A percentile compares a stretch with the other conserved stretches of the same genome.
phyloP scores from a whole-genome alignment of 2,797 vertebrate species.

The Neosalanx taihuensis region DNA sequence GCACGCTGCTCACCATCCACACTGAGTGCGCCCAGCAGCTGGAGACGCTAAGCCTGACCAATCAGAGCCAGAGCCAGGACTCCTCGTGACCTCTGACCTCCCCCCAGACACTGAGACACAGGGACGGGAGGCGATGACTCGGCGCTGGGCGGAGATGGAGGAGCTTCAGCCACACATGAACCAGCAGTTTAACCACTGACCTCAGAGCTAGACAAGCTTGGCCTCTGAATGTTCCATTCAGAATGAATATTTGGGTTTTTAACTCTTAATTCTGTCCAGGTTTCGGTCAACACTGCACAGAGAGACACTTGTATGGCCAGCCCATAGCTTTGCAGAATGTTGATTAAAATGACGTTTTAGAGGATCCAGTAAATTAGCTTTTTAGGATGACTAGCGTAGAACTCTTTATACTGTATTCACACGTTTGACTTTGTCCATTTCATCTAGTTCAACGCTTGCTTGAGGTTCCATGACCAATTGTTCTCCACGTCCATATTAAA shows the following conservation, averaged over 20 bases:
- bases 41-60: constrained; percentile 85
- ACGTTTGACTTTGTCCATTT: not conserved
- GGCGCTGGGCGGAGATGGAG: not conserved
- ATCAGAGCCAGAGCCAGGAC: constrained; percentile 79
- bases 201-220: not conserved
- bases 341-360: not conserved
- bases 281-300: not conserved
- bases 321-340: not conserved
- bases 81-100: constrained; percentile 83
- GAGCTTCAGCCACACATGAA: not conserved
- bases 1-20: constrained; percentile 84
- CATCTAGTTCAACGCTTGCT: not conserved
- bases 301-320: not conserved
- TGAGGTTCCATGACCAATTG: not conserved
- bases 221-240: not conserved
- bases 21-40: constrained; percentile 86
- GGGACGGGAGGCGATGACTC: not conserved
- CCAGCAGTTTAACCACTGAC: not conserved
- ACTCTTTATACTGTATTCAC: not conserved
- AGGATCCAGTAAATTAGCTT: not conserved
- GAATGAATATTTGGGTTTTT: not conserved
- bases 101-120: constrained; percentile 39
- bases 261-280: not conserved
- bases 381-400: not conserved
- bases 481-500: not conserved